phyloP scores from a whole-genome alignment of 2,888 invertebrate species.

The Halictus quadricinctus region DNA sequence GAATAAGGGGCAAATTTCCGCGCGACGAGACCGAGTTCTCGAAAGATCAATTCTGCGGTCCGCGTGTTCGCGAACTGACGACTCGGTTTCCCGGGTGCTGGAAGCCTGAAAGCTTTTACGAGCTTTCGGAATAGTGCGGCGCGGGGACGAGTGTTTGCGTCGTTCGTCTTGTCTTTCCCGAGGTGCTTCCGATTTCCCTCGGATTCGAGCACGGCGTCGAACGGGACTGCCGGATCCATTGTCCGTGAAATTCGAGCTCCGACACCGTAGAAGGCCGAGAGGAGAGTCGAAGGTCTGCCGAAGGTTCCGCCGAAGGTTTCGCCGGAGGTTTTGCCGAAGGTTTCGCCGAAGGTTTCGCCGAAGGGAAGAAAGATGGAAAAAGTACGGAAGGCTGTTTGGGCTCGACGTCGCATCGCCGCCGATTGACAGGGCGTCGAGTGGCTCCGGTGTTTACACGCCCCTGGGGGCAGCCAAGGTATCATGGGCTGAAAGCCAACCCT shows the following conservation, averaged over 20 bases:
- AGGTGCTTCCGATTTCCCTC: constrained; percentile 41
- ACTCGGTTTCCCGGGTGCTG: neutral
- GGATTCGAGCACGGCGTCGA: constrained; percentile 35
- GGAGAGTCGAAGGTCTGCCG: constrained; percentile 12
- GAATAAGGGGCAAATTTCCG: neutral
- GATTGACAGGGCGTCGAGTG: constrained; percentile 77
- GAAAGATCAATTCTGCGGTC: constrained; percentile 1
- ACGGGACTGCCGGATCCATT: constrained; percentile 46
- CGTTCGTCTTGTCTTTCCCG: constrained; percentile 20
- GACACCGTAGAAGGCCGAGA: constrained; percentile 39
- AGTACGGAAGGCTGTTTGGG: constrained; percentile 27
- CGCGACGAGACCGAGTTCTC: neutral
- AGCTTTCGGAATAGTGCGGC: constrained; percentile 22
- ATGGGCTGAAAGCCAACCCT: constrained; percentile 67
- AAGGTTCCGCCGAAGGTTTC: neutral
- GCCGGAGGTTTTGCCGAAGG: neutral
- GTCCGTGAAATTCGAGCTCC: constrained; percentile 62
- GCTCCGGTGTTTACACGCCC: constrained; percentile 78
- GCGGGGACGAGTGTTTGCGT: constrained; percentile 26
- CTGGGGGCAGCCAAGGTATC: constrained; percentile 73
- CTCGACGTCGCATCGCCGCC: constrained; percentile 58
- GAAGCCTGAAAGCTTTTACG: constrained; percentile 30
- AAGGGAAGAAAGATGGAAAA: constrained; percentile 3
- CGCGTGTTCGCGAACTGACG: neutral
- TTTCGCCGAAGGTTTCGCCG: constrained; percentile 7